Base-by-base conservation (phyloP, 1,140 invertebrate species). In the Tenebrio molitor region DNA sequence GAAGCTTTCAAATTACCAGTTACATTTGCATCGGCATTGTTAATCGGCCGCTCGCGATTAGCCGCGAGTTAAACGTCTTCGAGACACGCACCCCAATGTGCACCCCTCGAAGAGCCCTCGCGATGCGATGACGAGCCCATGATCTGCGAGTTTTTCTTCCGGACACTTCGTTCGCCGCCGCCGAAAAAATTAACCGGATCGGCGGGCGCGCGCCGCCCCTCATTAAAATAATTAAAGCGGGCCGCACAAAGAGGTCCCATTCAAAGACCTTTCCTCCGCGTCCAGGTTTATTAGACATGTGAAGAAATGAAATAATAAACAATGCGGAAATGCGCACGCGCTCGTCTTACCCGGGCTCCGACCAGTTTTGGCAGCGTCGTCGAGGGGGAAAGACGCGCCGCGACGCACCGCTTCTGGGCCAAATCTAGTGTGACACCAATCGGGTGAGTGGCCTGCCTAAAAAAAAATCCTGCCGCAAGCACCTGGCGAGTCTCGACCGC, bases 231-330 rank as follows among this genome's bases (percentile, higher is more conserved):
- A 58, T 58, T 58, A 58, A 29, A 25, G n/a, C 50, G n/a, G 50
- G 50, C 50, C 8, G 25, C 25, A 29, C 21, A 58, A 58, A 58
- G 50, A 25, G 50, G 25, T 8, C 16, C 23, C 29, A 58, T 58
- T 58, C 50, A 58, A 8, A 25, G 23, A 29, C n/a, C 17, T 50
- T 50, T 50, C n/a, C 50, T 58, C 50, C 23, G 29, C 21, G 50
- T n/a, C 50, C 50, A 58, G 50, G 17, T 66, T 42, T 66, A 66
- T 73, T 73, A 29, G 1, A 73, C 66, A 76, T 74, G 72, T 69
- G 42, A 65, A 71, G 72, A 72, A 72, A 76, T 73, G 72, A 76
- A 74, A 78, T 76, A 76, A 77, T 74, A 76, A 78, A 78, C 70
- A 74, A 74, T 74, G 74, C 72, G 72, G 70, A 65, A 78, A 67